Percentiles rank a stretch among this genome's conserved stretches.
Conservation (phyloP, 2,113 vertebrate genomes). For the Anarrhichthys ocellatus region DNA sequence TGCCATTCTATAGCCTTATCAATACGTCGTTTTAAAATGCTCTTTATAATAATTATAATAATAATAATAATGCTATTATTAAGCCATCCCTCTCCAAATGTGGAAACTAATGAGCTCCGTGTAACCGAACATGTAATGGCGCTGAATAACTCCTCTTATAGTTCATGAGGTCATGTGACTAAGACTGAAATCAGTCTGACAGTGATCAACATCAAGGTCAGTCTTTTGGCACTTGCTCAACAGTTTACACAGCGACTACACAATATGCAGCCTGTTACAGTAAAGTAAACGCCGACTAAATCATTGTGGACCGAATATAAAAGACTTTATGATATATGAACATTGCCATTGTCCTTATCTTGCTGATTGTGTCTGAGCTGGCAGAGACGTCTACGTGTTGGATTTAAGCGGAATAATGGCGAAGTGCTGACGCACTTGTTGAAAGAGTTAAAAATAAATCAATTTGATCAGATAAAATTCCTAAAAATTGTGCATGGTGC, state of each 20-base stretch:
- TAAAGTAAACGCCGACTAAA: no score
- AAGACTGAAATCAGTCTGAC: not conserved
- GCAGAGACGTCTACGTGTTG: slow-evolving; percentile 52
- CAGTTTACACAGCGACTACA: not conserved
- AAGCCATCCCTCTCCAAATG: not conserved
- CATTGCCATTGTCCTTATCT: not conserved
- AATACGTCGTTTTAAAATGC: not conserved
- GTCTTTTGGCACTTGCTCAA: not conserved
- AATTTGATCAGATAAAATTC: not conserved
- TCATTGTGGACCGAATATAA: no score
- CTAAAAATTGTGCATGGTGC: not conserved
- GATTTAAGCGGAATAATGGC: slow-evolving; percentile 55
- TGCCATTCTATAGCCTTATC: not conserved
- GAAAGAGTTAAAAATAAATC: slow-evolving; percentile 1
- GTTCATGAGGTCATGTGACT: not conserved
- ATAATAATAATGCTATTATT: not conserved
- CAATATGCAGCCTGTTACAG: no score
- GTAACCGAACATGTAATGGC: not conserved
- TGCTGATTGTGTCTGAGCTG: not conserved
- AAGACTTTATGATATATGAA: not conserved
- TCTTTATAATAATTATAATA: not conserved
- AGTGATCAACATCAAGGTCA: slow-evolving; percentile 18
- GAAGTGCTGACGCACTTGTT: slow-evolving; percentile 39
- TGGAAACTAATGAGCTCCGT: not conserved
- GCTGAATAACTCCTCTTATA: not conserved